Base-by-base conservation (phyloP, 53 echinoderm and acorn worm genomes). In the Mesocentrotus franciscanus region DNA sequence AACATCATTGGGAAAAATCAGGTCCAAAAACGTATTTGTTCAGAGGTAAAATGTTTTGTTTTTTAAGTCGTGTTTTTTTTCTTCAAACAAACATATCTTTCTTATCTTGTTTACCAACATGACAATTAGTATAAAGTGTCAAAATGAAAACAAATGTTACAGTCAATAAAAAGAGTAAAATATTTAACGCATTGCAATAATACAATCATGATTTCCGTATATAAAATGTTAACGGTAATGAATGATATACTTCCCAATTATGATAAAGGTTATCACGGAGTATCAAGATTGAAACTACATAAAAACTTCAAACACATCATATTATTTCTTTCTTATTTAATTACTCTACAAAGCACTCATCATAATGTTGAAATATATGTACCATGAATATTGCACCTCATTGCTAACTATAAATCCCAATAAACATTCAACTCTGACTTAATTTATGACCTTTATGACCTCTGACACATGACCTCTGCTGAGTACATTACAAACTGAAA, bases 321-420 rank as follows among this genome's bases (percentile, higher is more conserved):
- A 36, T 39, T 18, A 13, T 78, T 35, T 10, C 32, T 34, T 78
- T 16, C 56, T 56, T 56, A 56, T 56, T 85, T 0, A n/a, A 57
- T n/a, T 27, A 87, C 20, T n/a, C 13, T 87, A 57, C 26, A 56
- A 57, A 57, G 58, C 24, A 87, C 58, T 87, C 58, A 5, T n/a
- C 57, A 57, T 58, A 57, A 64, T 30, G 7, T 26, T 29, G 8
- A 84, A 39, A 84, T 84, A 49, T 22, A 49, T 49, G 27, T 75
- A n/a, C 30, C 36, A 81, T 81, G 81, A 87, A 87, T 87, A 87
- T 87, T 87, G 87, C 87, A 87, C 87, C n/a, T 87, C 87, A 29
- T 57, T 13, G 29, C 58, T 58, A 87, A 8, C 58, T 87, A 87
- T 87, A 26, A 87, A 57, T 87, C 58, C 58, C 87, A n/a, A 12